Base-by-base conservation (phyloP, 2,113 vertebrate species). In the Phaethon lepturus region DNA sequence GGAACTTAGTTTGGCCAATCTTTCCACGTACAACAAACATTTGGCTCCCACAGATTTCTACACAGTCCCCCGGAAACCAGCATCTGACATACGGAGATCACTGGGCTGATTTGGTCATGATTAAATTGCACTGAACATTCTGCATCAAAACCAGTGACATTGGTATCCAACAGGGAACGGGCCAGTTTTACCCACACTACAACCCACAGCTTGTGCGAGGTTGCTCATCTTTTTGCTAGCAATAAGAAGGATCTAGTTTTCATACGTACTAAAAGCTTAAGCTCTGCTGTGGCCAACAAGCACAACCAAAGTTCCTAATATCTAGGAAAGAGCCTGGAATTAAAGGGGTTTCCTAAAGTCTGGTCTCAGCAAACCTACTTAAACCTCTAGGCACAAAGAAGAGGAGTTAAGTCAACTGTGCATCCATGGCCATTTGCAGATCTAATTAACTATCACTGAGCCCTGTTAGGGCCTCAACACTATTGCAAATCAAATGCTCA, bases 11-110 rank as follows among this genome's bases (percentile, higher is more conserved):
- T 31, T 50, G 52, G 50, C 63, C 55, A 68, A 1, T 7, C 29
- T 28, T 63, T 42, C 35, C 26, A 9, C 0, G 10, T 15, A 31
- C 31, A 35, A 16, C 0, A 1, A 56, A 35, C 16, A 12, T 4
- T 6, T 4, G 2, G 20, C 4, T 74, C 33, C 17, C 45, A 53
- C 13, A 44, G 64, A n/a, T 66, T 75, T n/a, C 80, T 13, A 18
- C 53, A 25, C 0, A 7, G 19, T 4, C 3, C 31, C 25, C 71
- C 66, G 40, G 18, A 78, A 90, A 47, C 13, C 49, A 68, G 47
- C 26, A 38, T 24, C 45, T 66, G 77, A 10, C 7, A 12, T 0
- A 24, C 2, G 10, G 68, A 45, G 60, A 9, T 7, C 63, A 52
- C 52, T 28, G 29, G 58, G 40, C 31, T 78, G 38, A 24, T 20